Percentiles rank a stretch among this genome's conserved stretches.
Conservation (phyloP, 2,888 invertebrate genomes). For the Sycophila texana region DNA sequence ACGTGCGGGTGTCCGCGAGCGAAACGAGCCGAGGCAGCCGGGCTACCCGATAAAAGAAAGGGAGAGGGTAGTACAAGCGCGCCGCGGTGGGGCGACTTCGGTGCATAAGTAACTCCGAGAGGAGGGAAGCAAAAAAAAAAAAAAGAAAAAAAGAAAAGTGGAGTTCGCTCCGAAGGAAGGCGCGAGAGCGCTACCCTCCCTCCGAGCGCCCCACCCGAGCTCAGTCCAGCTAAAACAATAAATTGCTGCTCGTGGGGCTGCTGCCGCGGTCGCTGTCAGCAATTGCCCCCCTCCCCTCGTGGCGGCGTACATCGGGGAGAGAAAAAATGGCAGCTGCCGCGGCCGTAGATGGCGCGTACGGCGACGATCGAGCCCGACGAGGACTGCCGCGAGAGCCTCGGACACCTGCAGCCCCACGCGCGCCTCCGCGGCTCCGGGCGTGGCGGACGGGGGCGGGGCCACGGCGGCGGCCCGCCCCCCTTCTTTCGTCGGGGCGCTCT, state of each 20-base stretch:
- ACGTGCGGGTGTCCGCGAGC: slow-evolving; percentile 3
- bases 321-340: slow-evolving; percentile 77
- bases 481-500: slow-evolving; percentile 41
- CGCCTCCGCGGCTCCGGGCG: background rate
- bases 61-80: too few relatives aligned
- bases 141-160: background rate
- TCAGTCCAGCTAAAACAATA: slow-evolving; percentile 72
- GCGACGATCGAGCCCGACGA: slow-evolving; percentile 56
- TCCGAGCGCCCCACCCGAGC: slow-evolving; percentile 51
- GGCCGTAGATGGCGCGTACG: slow-evolving; percentile 77
- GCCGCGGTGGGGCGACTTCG: slow-evolving; percentile 17
- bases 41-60: background rate
- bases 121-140: background rate
- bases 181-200: slow-evolving; percentile 53
- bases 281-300: slow-evolving; percentile 64
- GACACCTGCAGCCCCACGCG: slow-evolving; percentile 23
- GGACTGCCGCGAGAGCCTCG: slow-evolving; percentile 35
- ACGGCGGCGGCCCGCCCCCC: slow-evolving; percentile 61
- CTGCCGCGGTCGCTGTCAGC: slow-evolving; percentile 73
- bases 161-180: background rate
- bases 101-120: slow-evolving; percentile 49
- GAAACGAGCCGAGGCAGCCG: background rate
- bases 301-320: slow-evolving; percentile 76
- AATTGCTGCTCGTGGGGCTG: slow-evolving; percentile 67
- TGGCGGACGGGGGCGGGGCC: slow-evolving; percentile 4